Evolutionary conservation across 2,113 vertebrate species (phyloP).

Genomic region (Chinchilla lanigera): DNA sequence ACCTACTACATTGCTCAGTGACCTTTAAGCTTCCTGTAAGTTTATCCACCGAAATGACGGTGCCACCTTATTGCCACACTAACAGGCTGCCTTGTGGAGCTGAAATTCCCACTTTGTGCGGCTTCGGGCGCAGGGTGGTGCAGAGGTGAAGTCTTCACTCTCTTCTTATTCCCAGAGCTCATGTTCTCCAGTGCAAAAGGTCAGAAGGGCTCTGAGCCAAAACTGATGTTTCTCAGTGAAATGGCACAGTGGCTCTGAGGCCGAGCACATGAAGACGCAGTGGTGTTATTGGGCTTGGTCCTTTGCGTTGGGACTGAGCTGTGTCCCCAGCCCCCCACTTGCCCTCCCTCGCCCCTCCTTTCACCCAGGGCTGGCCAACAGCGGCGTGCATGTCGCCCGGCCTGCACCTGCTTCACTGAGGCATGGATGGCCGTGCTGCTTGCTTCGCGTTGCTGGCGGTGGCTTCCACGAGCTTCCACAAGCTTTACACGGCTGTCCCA

Average conservation of each 20-base stretch:
- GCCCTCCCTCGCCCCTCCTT: background rate
- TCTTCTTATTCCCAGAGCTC: background rate
- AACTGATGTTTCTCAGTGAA: background rate
- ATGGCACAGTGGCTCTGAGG: background rate
- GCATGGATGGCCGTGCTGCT: background rate
- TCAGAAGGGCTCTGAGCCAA: background rate
- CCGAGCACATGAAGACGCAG: background rate
- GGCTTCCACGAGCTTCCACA: background rate
- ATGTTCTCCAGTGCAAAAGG: conserved; percentile 10
- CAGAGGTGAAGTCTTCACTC: conserved; percentile 26
- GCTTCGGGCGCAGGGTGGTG: background rate
- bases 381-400: background rate
- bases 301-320: background rate
- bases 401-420: background rate
- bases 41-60: background rate
- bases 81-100: background rate
- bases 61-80: background rate
- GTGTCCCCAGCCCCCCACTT: background rate
- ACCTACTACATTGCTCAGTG: background rate
- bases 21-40: background rate
- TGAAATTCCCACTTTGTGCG: background rate
- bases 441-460: background rate
- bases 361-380: background rate
- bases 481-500: background rate
- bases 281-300: background rate